Base-by-base conservation (phyloP, 2,888 invertebrate genomes). In the Peribatodes rhomboidaria region DNA sequence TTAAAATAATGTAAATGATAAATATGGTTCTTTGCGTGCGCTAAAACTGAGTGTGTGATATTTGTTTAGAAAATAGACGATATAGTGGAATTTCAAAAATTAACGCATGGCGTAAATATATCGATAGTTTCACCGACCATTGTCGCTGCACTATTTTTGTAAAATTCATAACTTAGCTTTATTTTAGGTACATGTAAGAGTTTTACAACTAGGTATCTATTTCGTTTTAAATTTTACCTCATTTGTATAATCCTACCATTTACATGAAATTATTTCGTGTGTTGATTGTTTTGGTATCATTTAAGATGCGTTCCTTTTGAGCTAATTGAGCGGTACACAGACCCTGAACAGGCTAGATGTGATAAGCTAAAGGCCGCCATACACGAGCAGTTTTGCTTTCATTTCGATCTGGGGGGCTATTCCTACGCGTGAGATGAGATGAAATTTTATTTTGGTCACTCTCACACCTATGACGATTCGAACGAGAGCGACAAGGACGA, bases 211-310 rank as follows among this genome's bases (percentile, higher is more conserved):
- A 78, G 79, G 77, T 83, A 78, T 79, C 74, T 82, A 81, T 77
- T 79, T 72, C 71, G 65, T 72, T 65, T 56, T 56, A 65, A 77
- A 80, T 83, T 83, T 86, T 86, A 90, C 89, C 88, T 89, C 89
- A 87, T 82, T 84, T 75, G 79, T 86, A 78, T 89, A 87, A 87
- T 89, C 85, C 86, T 88, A 86, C 72, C 75, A 79, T 62, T 81
- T 76, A 79, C 83, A 84, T 81, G 83, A 85, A 27, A 60, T 74
- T 64, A 70, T 81, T 80, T 83, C 80, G 80, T 85, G 83, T 84
- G 79, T 82, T 75, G 75, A 71, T 86, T 83, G 81, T 79, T 81
- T 81, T 81, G 71, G 82, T 86, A 86, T 85, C 83, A 79, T 82
- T 82, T 76, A 79, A 67, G 85, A 85, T 86, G 84, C 81, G 73